Evolutionary conservation across 2,797 vertebrate genomes (phyloP), one percentile per base, ranked within the genome.

Genomic region (Coluber constrictor): DNA sequence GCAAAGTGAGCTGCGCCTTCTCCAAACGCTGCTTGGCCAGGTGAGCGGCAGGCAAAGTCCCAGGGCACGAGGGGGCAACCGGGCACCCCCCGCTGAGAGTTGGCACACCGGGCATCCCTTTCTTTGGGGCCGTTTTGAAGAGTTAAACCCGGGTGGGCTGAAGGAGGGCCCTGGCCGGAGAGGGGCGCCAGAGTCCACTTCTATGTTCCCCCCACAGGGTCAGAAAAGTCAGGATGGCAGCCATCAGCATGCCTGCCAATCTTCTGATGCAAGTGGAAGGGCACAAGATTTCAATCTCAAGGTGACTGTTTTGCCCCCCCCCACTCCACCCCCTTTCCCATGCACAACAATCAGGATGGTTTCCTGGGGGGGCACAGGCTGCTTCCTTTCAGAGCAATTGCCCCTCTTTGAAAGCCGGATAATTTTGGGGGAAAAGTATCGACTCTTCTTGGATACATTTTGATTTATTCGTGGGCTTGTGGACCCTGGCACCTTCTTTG

Each of bases 191-290:
- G 55, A 16, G 25, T 59, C 87, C 74, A 9, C 37, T 12, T 13
- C 55, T 5, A 11, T 2, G 15, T 54, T 37, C n/a, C 9, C n/a
- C 66, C 66, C 3, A 1, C 18, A 1, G 66, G 66, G 66, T 70
- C 66, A 18, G n/a, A 32, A 10, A 43, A 20, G 18, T 79, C 70
- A 79, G 32, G 18, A 20, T 4, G 70, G 70, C 70, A 1, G 8
- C 18, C 32, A 0, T 43, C 2, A 79, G 7, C 13, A 15, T 3
- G 55, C 70, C 0, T 10, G 18, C 18, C 8, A 43, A 6, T 0
- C 61, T 29, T 5, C 5, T 7, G 2, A 32, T 18, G 27, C n/a
- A 7, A 27, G 25, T 60, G 25, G 2, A 66, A 13, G 0, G 27
- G 61, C 27, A 13, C 11, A 12, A 5, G 12, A 7, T 5, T 13